phyloP scores from a whole-genome alignment of 2,888 invertebrate genomes.

The Drosophila kokeensis region DNA sequence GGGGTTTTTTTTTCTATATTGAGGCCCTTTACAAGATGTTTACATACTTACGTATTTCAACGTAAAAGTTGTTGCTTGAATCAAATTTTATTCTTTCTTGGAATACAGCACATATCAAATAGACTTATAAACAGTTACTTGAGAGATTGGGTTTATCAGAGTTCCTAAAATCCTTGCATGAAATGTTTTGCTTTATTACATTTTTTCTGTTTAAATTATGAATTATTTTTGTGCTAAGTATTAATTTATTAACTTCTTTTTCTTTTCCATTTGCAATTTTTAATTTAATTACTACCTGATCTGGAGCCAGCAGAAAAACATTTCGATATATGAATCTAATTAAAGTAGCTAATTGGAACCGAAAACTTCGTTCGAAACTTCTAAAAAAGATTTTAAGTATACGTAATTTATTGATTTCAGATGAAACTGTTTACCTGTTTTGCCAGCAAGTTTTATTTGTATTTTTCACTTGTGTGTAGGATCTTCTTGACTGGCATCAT shows the following conservation, averaged over 20 bases:
- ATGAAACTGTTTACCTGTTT: not conserved
- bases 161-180: not conserved
- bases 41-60: conserved; percentile 13
- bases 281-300: too few relatives aligned
- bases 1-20: conserved; percentile 27
- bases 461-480: not conserved
- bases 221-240: not conserved
- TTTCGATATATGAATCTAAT: not conserved
- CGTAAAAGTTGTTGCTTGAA: conserved; percentile 4
- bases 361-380: not conserved
- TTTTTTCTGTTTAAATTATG: not conserved
- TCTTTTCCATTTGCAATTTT: too few relatives aligned
- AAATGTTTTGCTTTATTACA: not conserved
- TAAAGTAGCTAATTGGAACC: not conserved
- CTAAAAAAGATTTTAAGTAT: not conserved
- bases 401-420: too few relatives aligned
- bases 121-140: not conserved
- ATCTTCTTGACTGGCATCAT: not conserved
- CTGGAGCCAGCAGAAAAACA: too few relatives aligned
- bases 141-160: not conserved
- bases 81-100: not conserved
- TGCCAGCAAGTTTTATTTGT: not conserved
- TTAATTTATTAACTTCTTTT: not conserved
- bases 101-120: not conserved
- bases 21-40: conserved; percentile 18